Base-by-base conservation (phyloP, 2,113 vertebrate species). In the Microcebus murinus region DNA sequence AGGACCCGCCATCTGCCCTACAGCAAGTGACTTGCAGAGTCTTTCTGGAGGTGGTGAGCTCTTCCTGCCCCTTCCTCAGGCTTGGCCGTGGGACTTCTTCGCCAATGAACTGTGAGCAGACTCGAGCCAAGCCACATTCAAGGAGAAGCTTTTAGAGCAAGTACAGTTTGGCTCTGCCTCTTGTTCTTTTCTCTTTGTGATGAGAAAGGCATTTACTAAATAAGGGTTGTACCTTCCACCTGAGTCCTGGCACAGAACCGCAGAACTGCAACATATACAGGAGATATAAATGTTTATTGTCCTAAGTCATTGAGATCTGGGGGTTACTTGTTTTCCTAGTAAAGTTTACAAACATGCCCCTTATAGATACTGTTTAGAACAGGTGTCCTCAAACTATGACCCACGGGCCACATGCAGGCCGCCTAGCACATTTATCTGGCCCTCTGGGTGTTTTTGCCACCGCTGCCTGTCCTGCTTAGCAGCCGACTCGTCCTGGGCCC, bases 261-360 rank as follows among this genome's bases (percentile, higher is more conserved):
- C 23, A 45, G 63, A 80, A 39, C 34, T 27, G 4, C 21, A 67
- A 11, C 18, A 0, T 15, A n/a, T 25, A 55, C 71, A 59, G 4
- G 20, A 85, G 85, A 70, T 36, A 8, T 4, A 45, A 79, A 63
- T 50, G 50, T 34, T 92, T 50, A 36, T 8, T 29, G 39, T 39
- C 14, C 5, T 52, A 80, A 91, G 81, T 48, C 91, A 39, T 8
- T 61, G 68, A 29, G 34, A 92, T 73, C 21, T 67, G 48, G 61
- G 34, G 36, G 50, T 50, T 55, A 34, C 48, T 77, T 61, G 13
- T 86, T 89, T 81, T 65, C 63, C 48, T 5, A 52, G 57, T 70
- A 71, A 85, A 87, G 36, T 39, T 93, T 80, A 94, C 23, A 96
- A 91, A 94, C 21, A 71, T 36, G 59, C 36, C 34, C 68, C 73